Conservation (phyloP, 2,888 invertebrate genomes). For the Steinernema carpocapsae region DNA sequence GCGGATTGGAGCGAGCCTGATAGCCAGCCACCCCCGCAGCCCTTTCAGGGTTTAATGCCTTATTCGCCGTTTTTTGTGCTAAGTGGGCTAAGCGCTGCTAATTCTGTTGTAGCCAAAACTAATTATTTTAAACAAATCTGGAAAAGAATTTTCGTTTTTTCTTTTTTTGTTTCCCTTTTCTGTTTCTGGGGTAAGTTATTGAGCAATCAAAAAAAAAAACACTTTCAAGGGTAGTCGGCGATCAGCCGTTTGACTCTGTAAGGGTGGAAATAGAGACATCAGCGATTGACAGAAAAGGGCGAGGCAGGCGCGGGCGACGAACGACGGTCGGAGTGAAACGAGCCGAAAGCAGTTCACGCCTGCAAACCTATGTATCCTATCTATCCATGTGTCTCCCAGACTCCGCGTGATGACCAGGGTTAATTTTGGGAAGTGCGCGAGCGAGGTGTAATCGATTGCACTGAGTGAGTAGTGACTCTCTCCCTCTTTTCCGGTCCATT, state of each 20-base stretch:
- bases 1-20: constrained; percentile 5
- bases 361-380: neutral
- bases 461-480: constrained; percentile 33
- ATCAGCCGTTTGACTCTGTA: neutral
- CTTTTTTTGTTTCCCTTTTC: too few relatives aligned
- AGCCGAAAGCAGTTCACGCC: constrained; percentile 6
- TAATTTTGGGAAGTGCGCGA: constrained; percentile 37
- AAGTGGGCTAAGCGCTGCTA: too few relatives aligned
- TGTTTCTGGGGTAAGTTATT: too few relatives aligned
- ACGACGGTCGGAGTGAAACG: neutral
- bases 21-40: neutral
- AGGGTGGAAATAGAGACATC: constrained; percentile 24
- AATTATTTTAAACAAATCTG: too few relatives aligned
- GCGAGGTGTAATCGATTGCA: constrained; percentile 38
- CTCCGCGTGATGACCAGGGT: constrained; percentile 23
- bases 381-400: neutral
- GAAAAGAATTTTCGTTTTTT: too few relatives aligned
- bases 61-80: neutral
- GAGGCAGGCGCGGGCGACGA: neutral
- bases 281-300: neutral
- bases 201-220: too few relatives aligned
- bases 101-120: too few relatives aligned
- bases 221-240: too few relatives aligned
- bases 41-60: neutral
- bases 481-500: constrained; percentile 29